A percentile compares a stretch with the other conserved stretches of the same genome.
Conservation (phyloP, 1,140 invertebrate genomes). For the Apis cerana region DNA sequence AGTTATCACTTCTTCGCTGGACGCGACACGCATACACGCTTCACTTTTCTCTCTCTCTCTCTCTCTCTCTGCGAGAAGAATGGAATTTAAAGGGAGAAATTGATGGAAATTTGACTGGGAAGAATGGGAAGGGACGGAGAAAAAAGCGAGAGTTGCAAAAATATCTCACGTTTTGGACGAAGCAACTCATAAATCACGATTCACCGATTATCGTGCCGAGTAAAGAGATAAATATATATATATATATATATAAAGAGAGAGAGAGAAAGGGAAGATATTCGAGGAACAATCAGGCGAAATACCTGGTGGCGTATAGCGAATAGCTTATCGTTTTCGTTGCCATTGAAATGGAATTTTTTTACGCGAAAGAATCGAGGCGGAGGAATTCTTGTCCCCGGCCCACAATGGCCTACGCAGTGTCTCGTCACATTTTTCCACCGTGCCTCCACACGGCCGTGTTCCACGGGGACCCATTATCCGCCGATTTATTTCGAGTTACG, state of each 20-base stretch:
- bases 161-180: no score
- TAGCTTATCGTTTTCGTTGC: conserved; percentile 23
- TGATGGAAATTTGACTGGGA: no score
- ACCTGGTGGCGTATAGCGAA: conserved; percentile 6
- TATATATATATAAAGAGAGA: no score
- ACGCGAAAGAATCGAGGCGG: not conserved
- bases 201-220: not conserved
- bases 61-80: no score
- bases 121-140: no score
- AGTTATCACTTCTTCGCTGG: conserved; percentile 27
- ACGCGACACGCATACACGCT: no score
- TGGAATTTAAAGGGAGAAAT: no score
- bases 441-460: not conserved
- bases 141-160: no score
- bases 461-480: not conserved
- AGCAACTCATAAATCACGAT: not conserved
- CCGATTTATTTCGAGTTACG: conserved; percentile 3
- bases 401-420: conserved; percentile 33
- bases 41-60: no score
- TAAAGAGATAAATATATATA: not conserved
- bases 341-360: conserved; percentile 19
- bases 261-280: not conserved
- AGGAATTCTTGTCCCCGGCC: conserved; percentile 30
- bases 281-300: conserved; percentile 13
- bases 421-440: conserved; percentile 14